Conservation (phyloP, 2,888 invertebrate genomes). For the Eilema caniola region DNA sequence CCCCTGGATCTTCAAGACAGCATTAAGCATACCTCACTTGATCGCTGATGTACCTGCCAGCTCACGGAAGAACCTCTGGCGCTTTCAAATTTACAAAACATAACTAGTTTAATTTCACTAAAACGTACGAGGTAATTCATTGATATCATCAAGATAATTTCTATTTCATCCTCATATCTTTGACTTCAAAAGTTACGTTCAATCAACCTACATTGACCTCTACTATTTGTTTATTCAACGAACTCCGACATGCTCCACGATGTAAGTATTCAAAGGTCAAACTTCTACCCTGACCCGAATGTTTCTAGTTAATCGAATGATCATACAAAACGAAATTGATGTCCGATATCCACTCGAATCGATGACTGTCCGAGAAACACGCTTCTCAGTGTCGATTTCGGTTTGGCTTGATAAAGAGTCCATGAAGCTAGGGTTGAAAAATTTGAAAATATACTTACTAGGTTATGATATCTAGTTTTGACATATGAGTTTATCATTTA, state of each 20-base stretch:
- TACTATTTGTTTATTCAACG: not conserved
- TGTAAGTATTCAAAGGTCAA: conserved; percentile 7
- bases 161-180: not conserved
- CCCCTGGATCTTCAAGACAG: too few relatives aligned
- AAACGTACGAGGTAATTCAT: not conserved
- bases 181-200: not conserved
- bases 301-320: conserved; percentile 43
- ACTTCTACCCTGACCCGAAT: conserved; percentile 45
- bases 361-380: conserved; percentile 43
- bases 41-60: too few relatives aligned
- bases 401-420: conserved; percentile 32
- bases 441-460: not conserved
- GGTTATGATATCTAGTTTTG: too few relatives aligned
- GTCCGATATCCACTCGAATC: conserved; percentile 43
- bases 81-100: too few relatives aligned
- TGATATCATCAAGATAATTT: not conserved
- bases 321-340: conserved; percentile 46
- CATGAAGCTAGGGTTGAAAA: conserved; percentile 9
- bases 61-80: too few relatives aligned
- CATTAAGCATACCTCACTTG: too few relatives aligned
- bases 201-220: not conserved
- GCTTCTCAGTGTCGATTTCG: conserved; percentile 32
- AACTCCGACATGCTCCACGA: not conserved
- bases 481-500: too few relatives aligned
- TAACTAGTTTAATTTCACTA: not conserved